Evolutionary conservation across 2,113 vertebrate species (phyloP).

Genomic region (Paracanthobrama guichenoti): DNA sequence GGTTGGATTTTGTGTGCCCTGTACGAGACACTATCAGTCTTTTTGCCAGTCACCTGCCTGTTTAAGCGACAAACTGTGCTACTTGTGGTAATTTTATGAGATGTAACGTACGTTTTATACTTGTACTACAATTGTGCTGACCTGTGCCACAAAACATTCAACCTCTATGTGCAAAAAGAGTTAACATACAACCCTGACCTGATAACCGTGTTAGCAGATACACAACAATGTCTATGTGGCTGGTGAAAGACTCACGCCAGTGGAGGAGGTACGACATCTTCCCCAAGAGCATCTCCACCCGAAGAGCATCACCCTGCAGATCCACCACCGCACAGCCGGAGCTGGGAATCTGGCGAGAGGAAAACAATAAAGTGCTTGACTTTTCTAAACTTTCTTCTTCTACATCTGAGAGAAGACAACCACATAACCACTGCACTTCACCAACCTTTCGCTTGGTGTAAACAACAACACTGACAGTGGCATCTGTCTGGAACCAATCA

Average conservation of each 20-base stretch:
- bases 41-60: too few relatives aligned
- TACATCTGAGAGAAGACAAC: background rate
- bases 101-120: too few relatives aligned
- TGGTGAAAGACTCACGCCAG: conserved; percentile 79
- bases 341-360: conserved; percentile 69
- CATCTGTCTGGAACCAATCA: conserved; percentile 96
- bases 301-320: conserved; percentile 75
- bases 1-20: too few relatives aligned
- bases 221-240: background rate
- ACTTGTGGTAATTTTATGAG: too few relatives aligned
- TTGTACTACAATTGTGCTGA: too few relatives aligned
- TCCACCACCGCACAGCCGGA: conserved; percentile 82
- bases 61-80: too few relatives aligned
- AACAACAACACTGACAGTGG: conserved; percentile 80
- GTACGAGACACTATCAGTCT: too few relatives aligned
- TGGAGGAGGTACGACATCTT: conserved; percentile 86
- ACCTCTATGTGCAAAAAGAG: too few relatives aligned
- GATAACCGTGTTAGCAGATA: background rate
- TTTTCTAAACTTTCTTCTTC: background rate
- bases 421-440: background rate
- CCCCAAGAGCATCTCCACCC: conserved; percentile 80
- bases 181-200: background rate
- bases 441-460: conserved; percentile 86
- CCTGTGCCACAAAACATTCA: too few relatives aligned
- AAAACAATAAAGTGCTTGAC: background rate